Evolutionary conservation across 1,140 invertebrate species (phyloP).

Genomic region (Drosophila micromelanica): DNA sequence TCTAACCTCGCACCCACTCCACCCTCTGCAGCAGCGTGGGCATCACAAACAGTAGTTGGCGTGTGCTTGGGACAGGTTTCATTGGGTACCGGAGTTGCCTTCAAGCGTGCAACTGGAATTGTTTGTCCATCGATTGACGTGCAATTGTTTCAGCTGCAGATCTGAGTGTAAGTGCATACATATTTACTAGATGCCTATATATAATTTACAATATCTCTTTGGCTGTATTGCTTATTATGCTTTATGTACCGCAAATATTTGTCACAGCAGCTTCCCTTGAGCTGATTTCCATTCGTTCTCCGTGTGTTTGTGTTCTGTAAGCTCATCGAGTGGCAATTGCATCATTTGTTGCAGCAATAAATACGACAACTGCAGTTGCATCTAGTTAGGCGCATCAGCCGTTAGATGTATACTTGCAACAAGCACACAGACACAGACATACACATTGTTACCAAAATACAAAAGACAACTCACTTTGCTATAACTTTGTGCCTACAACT

Average conservation of each 20-base stretch:
- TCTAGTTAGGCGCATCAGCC: conserved; percentile 48
- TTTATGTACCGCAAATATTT: conserved; percentile 66
- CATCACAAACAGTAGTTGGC: conserved; percentile 11
- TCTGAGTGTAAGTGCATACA: conserved; percentile 10
- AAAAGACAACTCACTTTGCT: conserved; percentile 35
- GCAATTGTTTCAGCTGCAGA: conserved; percentile 37
- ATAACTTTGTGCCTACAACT: conserved; percentile 49
- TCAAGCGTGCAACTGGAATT: conserved; percentile 22
- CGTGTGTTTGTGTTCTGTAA: conserved; percentile 11
- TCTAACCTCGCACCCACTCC: not conserved
- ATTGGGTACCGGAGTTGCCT: conserved; percentile 44
- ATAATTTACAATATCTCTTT: not conserved
- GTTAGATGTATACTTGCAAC: conserved; percentile 39
- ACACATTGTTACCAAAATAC: conserved; percentile 22
- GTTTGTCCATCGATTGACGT: conserved; percentile 59
- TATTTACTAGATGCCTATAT: conserved; percentile 9
- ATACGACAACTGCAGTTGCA: conserved; percentile 28
- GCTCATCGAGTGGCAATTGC: conserved; percentile 34
- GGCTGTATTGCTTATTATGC: conserved; percentile 55
- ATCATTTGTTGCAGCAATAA: conserved; percentile 21
- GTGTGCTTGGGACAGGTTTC: conserved; percentile 34
- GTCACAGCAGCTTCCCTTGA: conserved; percentile 29
- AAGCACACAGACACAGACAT: conserved; percentile 13
- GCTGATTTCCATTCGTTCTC: not conserved
- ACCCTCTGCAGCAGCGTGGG: not conserved